Base-by-base conservation (phyloP, 2,113 vertebrate genomes). In the Myotis davidii region DNA sequence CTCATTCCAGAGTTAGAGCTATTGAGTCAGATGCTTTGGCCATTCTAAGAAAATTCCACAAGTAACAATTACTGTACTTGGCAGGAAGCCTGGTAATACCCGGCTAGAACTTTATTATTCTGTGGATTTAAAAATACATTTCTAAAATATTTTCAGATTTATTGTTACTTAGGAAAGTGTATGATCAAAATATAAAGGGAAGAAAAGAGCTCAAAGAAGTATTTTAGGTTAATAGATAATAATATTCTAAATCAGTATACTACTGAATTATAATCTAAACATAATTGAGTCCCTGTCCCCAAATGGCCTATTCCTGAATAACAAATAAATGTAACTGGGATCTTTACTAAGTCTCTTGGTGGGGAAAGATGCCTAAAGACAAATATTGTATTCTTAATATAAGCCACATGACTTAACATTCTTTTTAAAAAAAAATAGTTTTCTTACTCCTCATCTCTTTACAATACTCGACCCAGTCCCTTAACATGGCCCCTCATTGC, bases 11-110 rank as follows among this genome's bases (percentile, higher is more conserved):
- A 92, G 67, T 89, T 96, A 89, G 70, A 96, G 86, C 81, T 94
- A 61, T 42, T 92, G 86, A 96, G 87, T 96, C 88, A 86, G 97
- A 95, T 85, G 90, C 79, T 52, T 98, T 96, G 92, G 96, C 90
- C 59, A 94, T 94, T 83, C 50, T 52, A 88, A 94, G 92, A 97
- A 97, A 97, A 98, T 97, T 97, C 97, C 97, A 97, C 95, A 96
- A 95, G 94, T 90, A 98, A 95, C 95, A 96, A 97, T 97, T 95
- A 97, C 96, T 87, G 65, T 95, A 89, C 83, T 97, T 97, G 90
- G 96, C 82, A 85, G 79, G 74, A 96, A 91, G 94, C 50, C 82
- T 96, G 61, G 69, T 84, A 93, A 93, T 95, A 95, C 90, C 61
- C 64, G 9, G 85, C 93, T 94, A 90, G 87, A 86, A 69, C 48